Percentiles rank a stretch among this genome's conserved stretches.
Conservation (phyloP, 1,140 invertebrate genomes). For the Drosophila malerkotliana region DNA sequence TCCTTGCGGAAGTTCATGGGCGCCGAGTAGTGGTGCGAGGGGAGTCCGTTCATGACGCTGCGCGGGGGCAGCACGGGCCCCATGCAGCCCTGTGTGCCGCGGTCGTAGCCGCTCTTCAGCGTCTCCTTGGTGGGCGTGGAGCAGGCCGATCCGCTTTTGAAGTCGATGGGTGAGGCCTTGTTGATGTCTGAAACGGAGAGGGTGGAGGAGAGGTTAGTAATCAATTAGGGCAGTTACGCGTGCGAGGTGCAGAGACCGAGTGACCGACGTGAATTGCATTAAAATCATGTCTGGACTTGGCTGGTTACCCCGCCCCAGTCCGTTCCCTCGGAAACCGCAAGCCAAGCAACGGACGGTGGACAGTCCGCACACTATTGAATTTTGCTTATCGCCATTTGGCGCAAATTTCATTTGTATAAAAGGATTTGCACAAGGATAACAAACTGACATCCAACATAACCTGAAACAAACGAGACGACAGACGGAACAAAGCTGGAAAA, state of each 20-base stretch:
- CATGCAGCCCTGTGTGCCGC: conserved; percentile 83
- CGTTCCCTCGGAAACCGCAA: conserved; percentile 27
- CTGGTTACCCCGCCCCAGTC: conserved; percentile 5
- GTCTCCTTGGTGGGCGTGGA: conserved; percentile 84
- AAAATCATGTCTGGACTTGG: conserved; percentile 41
- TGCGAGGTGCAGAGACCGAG: not conserved
- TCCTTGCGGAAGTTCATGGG: conserved; percentile 93
- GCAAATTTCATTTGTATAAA: conserved; percentile 83
- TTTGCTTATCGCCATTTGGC: conserved; percentile 81
- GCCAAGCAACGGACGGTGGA: not conserved
- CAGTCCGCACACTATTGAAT: conserved; percentile 62
- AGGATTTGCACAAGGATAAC: conserved; percentile 82
- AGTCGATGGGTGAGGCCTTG: conserved; percentile 94
- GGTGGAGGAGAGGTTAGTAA: conserved; percentile 19
- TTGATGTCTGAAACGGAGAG: conserved; percentile 88
- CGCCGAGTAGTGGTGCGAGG: conserved; percentile 83
- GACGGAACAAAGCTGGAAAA: conserved; percentile 49
- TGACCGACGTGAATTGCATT: conserved; percentile 29
- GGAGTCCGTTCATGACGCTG: conserved; percentile 87
- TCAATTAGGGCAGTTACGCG: conserved; percentile 14
- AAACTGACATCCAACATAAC: conserved; percentile 82
- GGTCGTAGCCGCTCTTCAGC: conserved; percentile 89
- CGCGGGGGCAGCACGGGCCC: conserved; percentile 90
- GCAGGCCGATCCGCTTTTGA: conserved; percentile 87
- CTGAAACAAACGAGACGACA: conserved; percentile 72